Percentiles rank a stretch among this genome's conserved stretches.
These are phyloP conservation scores for Gavialis gangeticus DNA, from an alignment of 2,113 vertebrate species.

Conservation along the genomic window DNA sequence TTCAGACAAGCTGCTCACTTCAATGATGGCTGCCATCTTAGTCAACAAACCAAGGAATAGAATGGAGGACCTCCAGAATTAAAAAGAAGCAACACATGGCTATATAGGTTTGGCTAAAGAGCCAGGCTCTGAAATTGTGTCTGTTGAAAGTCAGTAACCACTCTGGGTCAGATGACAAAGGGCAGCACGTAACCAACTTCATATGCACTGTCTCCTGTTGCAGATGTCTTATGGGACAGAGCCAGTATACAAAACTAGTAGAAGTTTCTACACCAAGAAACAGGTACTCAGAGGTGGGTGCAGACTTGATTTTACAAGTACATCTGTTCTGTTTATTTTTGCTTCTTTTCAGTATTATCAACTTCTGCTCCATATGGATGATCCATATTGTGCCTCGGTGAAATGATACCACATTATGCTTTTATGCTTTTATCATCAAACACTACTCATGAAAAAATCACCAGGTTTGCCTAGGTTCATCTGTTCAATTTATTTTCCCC, in stretches of 20 bases:
- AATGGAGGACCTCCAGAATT: neutral
- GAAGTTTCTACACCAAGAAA: slow-evolving; percentile 77
- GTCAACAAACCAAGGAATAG: neutral
- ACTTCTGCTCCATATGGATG: slow-evolving; percentile 86
- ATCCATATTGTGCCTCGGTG: slow-evolving; percentile 85
- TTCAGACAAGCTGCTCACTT: neutral
- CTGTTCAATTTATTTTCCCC: slow-evolving; percentile 85
- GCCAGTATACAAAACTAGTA: slow-evolving; percentile 62
- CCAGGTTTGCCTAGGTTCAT: slow-evolving; percentile 86
- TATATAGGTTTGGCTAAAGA: neutral
- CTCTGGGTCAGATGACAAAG: fast-evolving
- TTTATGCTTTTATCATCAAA: slow-evolving; percentile 88
- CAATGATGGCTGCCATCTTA: neutral
- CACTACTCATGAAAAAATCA: slow-evolving; percentile 84
- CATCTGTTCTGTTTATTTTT: slow-evolving; percentile 88
- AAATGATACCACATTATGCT: slow-evolving; percentile 84
- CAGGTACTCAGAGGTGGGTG: slow-evolving; percentile 81
- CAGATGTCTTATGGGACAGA: slow-evolving; percentile 26
- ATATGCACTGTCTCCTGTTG: neutral
- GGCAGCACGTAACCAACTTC: fast-evolving
- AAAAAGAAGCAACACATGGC: neutral
- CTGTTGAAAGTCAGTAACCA: neutral
- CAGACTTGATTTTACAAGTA: slow-evolving; percentile 83
- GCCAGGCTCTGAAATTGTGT: fast-evolving
- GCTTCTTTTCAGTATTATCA: slow-evolving; percentile 82